These are phyloP conservation scores for Ceyx margarethae DNA, from an alignment of 2,113 vertebrate genomes.

Conservation along the genomic window DNA sequence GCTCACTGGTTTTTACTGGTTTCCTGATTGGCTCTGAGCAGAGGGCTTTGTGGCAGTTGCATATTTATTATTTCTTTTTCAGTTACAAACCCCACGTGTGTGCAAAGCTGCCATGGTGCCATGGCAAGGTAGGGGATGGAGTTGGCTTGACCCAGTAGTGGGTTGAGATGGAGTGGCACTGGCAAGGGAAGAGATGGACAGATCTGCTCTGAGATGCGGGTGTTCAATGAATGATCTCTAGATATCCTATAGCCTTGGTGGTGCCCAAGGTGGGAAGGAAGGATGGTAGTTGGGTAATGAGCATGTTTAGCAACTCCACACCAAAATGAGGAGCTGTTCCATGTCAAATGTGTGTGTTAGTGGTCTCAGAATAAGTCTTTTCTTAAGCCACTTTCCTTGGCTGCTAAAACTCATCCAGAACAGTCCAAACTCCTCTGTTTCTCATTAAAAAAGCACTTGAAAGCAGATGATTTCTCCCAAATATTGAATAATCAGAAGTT, in stretches of 20 bases:
- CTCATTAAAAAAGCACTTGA: neutral
- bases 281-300: neutral
- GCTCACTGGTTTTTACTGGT: neutral
- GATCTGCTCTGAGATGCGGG: rapidly evolving
- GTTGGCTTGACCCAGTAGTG: neutral
- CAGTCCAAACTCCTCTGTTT: neutral
- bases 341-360: rapidly evolving
- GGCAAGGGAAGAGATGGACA: neutral
- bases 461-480: conserved; percentile 6
- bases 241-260: too few species aligned
- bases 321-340: neutral
- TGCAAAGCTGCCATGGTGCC: neutral
- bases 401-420: neutral
- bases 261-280: neutral
- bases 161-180: too few species aligned
- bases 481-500: conserved; percentile 41
- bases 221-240: neutral
- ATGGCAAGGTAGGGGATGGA: too few species aligned
- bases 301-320: rapidly evolving
- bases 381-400: neutral
- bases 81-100: rapidly evolving
- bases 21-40: neutral
- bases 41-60: neutral
- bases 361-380: too few species aligned
- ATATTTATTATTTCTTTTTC: neutral